Conservation (phyloP, 2,888 invertebrate species). For the Atherix ibis region DNA sequence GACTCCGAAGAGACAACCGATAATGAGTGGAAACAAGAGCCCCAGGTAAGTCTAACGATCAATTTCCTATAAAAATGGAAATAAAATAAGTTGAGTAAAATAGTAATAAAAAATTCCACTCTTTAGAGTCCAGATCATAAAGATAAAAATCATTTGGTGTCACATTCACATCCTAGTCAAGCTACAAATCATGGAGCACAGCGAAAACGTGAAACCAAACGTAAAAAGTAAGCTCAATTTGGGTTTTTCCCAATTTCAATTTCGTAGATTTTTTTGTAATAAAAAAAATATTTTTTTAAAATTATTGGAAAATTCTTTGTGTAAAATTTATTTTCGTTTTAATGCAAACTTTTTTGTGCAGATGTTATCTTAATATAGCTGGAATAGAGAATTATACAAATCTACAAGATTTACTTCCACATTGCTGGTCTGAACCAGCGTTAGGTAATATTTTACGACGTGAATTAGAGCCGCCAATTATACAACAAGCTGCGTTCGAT, state of each 20-base stretch:
- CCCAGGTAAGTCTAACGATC: conserved; percentile 31
- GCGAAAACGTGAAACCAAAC: conserved; percentile 14
- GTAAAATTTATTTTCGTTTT: neutral
- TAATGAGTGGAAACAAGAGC: conserved; percentile 85
- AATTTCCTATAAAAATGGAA: no score
- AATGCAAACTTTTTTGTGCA: conserved; percentile 14
- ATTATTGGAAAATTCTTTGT: no score
- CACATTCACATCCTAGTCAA: conserved; percentile 28
- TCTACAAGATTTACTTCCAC: conserved; percentile 47
- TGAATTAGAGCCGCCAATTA: conserved; percentile 58
- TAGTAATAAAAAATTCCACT: no score
- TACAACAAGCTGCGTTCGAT: conserved; percentile 79
- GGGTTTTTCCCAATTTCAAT: conserved; percentile 6
- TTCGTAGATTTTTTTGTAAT: conserved; percentile 1
- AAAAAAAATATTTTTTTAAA: no score
- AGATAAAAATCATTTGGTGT: conserved; percentile 21
- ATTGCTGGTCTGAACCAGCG: conserved; percentile 64
- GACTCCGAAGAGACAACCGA: conserved; percentile 90
- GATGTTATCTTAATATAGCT: conserved; percentile 55
- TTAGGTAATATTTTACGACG: conserved; percentile 41
- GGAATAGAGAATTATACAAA: conserved; percentile 65
- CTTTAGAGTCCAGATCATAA: conserved; percentile 34
- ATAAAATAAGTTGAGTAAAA: no score
- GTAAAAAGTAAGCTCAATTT: conserved; percentile 13
- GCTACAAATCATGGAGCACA: conserved; percentile 14